A percentile compares a stretch with the other conserved stretches of the same genome.
Conservation (phyloP, 35 echinoderm and acorn worm species). For the Lytechinus variegatus region DNA sequence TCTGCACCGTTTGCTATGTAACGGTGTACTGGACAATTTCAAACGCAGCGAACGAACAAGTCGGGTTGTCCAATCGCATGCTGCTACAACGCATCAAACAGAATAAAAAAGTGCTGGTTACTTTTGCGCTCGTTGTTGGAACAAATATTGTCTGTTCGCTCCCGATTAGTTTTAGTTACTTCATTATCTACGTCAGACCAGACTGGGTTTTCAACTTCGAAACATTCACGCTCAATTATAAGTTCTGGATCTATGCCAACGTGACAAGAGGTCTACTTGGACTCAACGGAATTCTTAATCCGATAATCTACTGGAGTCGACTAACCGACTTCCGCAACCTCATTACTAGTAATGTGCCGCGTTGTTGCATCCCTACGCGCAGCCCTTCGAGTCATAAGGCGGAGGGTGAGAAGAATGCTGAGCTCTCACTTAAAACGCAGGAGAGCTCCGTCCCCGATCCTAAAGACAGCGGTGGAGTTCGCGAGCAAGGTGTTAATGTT, state of each 20-base stretch:
- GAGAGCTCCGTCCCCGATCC: neutral
- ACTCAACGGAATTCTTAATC: neutral
- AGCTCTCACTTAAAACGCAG: neutral
- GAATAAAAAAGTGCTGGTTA: conserved; percentile 1
- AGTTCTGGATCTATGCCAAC: neutral
- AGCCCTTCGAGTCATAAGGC: neutral
- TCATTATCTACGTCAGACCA: neutral
- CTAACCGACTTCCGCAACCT: neutral
- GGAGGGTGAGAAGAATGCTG: neutral
- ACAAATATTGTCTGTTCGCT: neutral
- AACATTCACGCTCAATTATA: neutral
- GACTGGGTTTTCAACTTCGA: neutral
- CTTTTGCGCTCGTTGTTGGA: conserved; percentile 13
- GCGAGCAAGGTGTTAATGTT: too few relatives aligned
- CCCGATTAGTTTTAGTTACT: neutral
- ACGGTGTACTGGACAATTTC: neutral
- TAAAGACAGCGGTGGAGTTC: neutral
- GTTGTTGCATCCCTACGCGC: neutral
- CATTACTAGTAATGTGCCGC: too few relatives aligned
- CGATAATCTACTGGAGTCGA: neutral
- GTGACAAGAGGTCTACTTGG: neutral
- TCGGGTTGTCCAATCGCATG: neutral
- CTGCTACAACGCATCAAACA: neutral
- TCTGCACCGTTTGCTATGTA: neutral
- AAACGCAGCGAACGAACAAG: neutral